Evolutionary conservation across 2,113 vertebrate genomes (phyloP).

Genomic region (Paedocypris sp.): DNA sequence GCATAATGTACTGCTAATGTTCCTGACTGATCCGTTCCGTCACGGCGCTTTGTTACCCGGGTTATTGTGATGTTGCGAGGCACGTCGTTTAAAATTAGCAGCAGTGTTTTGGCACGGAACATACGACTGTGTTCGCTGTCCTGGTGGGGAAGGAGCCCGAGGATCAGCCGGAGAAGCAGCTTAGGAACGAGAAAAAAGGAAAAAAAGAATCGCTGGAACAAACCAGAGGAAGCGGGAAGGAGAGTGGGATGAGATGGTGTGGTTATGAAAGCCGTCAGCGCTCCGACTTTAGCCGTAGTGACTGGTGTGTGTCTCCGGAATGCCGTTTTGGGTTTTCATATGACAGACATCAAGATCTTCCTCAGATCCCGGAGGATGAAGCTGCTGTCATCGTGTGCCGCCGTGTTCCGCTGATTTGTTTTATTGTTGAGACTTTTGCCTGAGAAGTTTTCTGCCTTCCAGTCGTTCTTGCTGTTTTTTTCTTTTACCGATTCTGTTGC

Average conservation of each 20-base stretch:
- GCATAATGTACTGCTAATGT: slow-evolving; percentile 10
- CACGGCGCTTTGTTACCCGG: slow-evolving; percentile 13
- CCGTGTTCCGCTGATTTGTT: no score
- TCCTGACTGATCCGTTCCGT: slow-evolving; percentile 12
- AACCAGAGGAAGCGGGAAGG: neutral
- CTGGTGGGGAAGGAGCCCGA: neutral
- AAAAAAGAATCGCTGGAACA: neutral
- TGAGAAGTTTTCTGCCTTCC: no score
- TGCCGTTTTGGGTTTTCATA: no score
- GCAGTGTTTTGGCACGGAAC: slow-evolving; percentile 8
- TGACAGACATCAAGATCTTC: neutral
- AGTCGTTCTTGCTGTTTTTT: no score
- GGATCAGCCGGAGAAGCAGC: neutral
- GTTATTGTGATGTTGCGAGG: slow-evolving; percentile 14
- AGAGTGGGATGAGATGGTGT: slow-evolving; percentile 18
- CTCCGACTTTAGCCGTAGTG: no score
- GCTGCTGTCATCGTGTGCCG: no score
- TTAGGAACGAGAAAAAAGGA: no score
- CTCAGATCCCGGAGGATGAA: no score
- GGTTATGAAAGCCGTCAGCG: neutral
- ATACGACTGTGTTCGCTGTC: slow-evolving; percentile 9
- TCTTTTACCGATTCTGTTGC: no score
- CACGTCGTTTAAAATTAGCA: slow-evolving; percentile 14
- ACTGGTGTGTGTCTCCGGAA: no score
- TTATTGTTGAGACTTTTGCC: no score